phyloP scores from a whole-genome alignment of 2,888 invertebrate species.

The Malachius bipustulatus region DNA sequence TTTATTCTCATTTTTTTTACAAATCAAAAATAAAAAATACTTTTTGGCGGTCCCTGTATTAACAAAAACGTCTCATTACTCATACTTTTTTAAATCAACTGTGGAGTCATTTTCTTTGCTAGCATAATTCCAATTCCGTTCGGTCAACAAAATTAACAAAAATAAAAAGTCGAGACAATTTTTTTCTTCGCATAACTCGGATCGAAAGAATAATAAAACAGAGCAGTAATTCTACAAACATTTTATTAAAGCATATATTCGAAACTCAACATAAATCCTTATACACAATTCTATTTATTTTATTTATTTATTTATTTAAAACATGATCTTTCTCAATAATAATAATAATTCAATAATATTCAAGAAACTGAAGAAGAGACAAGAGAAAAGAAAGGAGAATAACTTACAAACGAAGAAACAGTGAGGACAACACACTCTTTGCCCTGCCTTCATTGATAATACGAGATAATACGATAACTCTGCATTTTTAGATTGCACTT shows the following conservation, averaged over 20 bases:
- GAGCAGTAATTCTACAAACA: slow-evolving; percentile 40
- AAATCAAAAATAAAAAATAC: no score
- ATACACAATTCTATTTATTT: slow-evolving; percentile 26
- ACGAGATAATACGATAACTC: not conserved
- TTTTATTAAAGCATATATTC: slow-evolving; percentile 48
- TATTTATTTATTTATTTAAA: not conserved
- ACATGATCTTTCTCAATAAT: no score
- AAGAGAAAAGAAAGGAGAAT: slow-evolving; percentile 10
- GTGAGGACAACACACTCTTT: not conserved
- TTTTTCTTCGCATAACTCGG: no score
- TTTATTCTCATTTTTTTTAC: no score
- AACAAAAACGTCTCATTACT: no score
- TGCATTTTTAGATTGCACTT: slow-evolving; percentile 15
- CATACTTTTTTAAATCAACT: no score
- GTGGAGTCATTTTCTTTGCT: no score
- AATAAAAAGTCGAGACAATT: no score
- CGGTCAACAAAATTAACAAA: no score
- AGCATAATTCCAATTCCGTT: no score
- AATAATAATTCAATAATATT: not conserved
- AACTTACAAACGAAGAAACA: slow-evolving; percentile 11
- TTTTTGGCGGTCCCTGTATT: no score
- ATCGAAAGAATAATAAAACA: slow-evolving; percentile 12
- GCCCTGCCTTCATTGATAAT: not conserved
- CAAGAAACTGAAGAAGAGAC: not conserved
- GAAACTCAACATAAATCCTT: slow-evolving; percentile 47